Evolutionary conservation across 1,140 invertebrate genomes (phyloP), one percentile per base, ranked within the genome.

Genomic region (Pogonognathellus flavescens): DNA sequence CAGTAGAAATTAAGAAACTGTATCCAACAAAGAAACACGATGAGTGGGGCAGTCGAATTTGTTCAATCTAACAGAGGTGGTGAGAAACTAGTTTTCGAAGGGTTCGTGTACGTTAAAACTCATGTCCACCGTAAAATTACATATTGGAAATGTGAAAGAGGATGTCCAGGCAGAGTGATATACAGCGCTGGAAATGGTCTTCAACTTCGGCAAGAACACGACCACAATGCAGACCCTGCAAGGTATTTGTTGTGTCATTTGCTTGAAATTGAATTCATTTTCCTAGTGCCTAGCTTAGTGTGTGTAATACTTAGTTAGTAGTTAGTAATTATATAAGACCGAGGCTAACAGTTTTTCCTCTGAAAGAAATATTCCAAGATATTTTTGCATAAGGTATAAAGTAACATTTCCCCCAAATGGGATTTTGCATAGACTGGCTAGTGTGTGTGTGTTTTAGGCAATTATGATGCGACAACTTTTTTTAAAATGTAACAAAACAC

Each of bases 71-170:
- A 41, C 18, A 76, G 31, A 50, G 70, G 70, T n/a, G 25, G 31
- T 0, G 70, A 76, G 14, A 76, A 76, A 18, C 70, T 76, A 49
- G 41, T 50, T 1, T 50, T 9, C 5, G 41, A 76, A 49, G 31
- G 31, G 14, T 50, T 41, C 31, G 70, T 50, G 31, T 72, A 72
- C n/a, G 9, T 57, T 4, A 14, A 14, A 57, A n/a, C 31, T 41
- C 60, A 49, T 72, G 31, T n/a, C 66, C 25, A 31, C 18, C 31
- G 25, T 10, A 49, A 18, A n/a, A n/a, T 7, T 31, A 49, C 3
- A 72, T 31, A n/a, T 72, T 72, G 66, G 66, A 22, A 31, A 31
- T 72, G 66, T 16, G 66, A 72, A 49, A 76, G 16, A 76, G 13
- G 70, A 76, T 49, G 9, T 11, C 16, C 25, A 6, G 31, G 70